Conservation (phyloP, 1,140 invertebrate species). For the Solenopsis invicta region DNA sequence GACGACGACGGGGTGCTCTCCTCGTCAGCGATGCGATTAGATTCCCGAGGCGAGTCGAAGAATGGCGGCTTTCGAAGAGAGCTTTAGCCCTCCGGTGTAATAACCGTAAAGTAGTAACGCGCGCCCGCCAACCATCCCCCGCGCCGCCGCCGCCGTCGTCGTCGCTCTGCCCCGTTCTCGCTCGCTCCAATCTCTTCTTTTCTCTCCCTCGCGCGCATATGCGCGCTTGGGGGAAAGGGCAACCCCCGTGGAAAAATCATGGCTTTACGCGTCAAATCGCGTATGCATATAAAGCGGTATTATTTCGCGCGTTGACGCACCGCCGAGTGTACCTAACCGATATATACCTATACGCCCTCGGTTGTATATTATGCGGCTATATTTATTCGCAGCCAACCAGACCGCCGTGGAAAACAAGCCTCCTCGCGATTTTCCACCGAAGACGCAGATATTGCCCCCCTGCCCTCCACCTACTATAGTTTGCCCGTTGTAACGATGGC, state of each 20-base stretch:
- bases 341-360: conserved; percentile 58
- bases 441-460: not conserved
- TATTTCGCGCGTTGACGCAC: conserved; percentile 81
- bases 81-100: conserved; percentile 76
- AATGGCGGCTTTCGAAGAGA: conserved; percentile 60
- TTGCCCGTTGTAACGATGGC: not conserved
- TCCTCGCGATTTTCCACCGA: conserved; percentile 43
- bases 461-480: not conserved
- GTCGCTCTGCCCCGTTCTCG: conserved; percentile 3
- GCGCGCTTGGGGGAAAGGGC: conserved; percentile 54
- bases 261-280: conserved; percentile 84
- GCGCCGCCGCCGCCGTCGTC: not conserved
- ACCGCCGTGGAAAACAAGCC: conserved; percentile 35
- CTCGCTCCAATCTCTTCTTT: conserved; percentile 19
- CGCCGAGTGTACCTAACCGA: conserved; percentile 68
- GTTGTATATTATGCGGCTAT: conserved; percentile 60
- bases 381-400: conserved; percentile 51
- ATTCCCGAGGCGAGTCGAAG: conserved; percentile 57
- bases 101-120: conserved; percentile 82
- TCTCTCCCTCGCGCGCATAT: conserved; percentile 36
- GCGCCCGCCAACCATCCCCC: conserved; percentile 61
- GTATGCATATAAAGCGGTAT: conserved; percentile 85
- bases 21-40: conserved; percentile 66
- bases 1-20: not conserved
- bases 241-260: conserved; percentile 83